Evolutionary conservation across 2,888 invertebrate genomes (phyloP).

Genomic region (Heliconius charithonia): DNA sequence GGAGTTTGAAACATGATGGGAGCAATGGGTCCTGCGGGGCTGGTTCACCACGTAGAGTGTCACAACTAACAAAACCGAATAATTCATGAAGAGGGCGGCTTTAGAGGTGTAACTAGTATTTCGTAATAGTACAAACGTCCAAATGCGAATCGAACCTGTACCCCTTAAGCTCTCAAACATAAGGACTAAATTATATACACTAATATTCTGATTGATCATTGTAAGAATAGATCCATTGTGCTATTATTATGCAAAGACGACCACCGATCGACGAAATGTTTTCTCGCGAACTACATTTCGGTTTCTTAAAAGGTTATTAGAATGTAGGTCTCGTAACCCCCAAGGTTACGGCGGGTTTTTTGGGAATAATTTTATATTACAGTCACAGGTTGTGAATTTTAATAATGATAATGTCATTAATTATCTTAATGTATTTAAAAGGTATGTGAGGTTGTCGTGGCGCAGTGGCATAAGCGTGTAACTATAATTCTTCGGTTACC

Average conservation of each 20-base stretch:
- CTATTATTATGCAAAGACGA: slow-evolving; percentile 79
- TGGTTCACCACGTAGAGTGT: slow-evolving; percentile 55
- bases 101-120: slow-evolving; percentile 70
- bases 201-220: slow-evolving; percentile 39
- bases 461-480: too few species aligned
- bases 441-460: too few species aligned
- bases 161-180: slow-evolving; percentile 29
- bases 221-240: slow-evolving; percentile 67
- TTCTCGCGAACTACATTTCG: slow-evolving; percentile 66
- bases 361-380: slow-evolving; percentile 36
- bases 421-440: neutral
- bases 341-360: slow-evolving; percentile 63
- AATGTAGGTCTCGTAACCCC: slow-evolving; percentile 69
- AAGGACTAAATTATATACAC: slow-evolving; percentile 26
- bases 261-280: slow-evolving; percentile 69
- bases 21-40: slow-evolving; percentile 49
- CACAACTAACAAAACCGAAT: slow-evolving; percentile 67
- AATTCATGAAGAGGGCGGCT: slow-evolving; percentile 73
- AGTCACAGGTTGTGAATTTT: slow-evolving; percentile 24
- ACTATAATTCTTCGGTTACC: neutral
- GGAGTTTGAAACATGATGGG: slow-evolving; percentile 38
- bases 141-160: slow-evolving; percentile 18
- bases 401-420: neutral
- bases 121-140: slow-evolving; percentile 61
- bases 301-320: slow-evolving; percentile 74